Base-by-base conservation (phyloP, 2,797 vertebrate genomes). In the Gobionotothen gibberifrons region DNA sequence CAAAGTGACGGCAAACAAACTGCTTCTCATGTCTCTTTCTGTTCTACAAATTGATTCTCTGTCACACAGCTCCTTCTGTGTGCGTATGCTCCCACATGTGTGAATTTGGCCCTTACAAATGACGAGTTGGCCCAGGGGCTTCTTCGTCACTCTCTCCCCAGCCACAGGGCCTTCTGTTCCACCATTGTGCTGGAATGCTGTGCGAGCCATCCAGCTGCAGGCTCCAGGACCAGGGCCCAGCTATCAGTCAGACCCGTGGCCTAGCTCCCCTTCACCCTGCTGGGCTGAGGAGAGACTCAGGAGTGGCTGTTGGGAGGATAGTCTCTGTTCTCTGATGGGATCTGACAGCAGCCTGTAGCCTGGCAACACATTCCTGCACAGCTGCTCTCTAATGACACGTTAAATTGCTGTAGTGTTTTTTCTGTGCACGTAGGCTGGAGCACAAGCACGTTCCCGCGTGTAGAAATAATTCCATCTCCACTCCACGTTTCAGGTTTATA, bases 331-430 rank as follows among this genome's bases (percentile, higher is more conserved):
- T 47, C 4, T 84, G 79, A 91, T 85, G 56, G 78, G 54, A 77
- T 40, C 72, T 84, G 90, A 89, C 89, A 81, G 76, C 55, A 68
- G 66, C 78, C 84, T 82, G 78, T 72, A 79, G 65, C 17, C 72
- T 87, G 79, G 90, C 86, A 87, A 71, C 68, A 43, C 85, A 86
- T 79, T 83, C 72, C 59, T 76, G 63, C 74, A 65, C 81, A 82
- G 81, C 82, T 85, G 73, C 76, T 82, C 75, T 26, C 26, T 26
- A 26, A 26, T 26, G 26, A 5, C 26, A 26, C 26, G 26, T 26
- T 5, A 5, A 26, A 26, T 26, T 26, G 26, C 26, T 26, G 26
- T 5, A 26, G 26, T 26, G 26, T 26, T 5, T 5, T 26, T 26
- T 26, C 4, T 5, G 26, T 1, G 26, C 26, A 4, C 3, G 15